phyloP scores from a whole-genome alignment of 1,140 invertebrate genomes.

The Sitophilus oryzae region DNA sequence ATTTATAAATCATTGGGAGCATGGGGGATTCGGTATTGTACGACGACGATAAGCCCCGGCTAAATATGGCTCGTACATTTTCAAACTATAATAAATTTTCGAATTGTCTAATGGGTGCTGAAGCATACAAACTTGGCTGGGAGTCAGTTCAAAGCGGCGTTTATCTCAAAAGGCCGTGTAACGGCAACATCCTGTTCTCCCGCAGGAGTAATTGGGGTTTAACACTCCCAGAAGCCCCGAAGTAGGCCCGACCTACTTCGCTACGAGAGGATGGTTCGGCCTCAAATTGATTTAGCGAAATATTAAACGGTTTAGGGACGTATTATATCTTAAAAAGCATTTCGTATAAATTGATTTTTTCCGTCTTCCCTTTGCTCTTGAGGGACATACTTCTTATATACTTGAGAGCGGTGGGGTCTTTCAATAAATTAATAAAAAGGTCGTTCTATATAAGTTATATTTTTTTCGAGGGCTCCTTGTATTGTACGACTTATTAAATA shows the following conservation, averaged over 20 bases:
- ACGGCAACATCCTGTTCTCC: conserved; percentile 24
- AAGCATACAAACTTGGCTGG: conserved; percentile 1
- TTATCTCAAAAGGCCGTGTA: conserved; percentile 27
- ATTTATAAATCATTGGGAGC: not conserved
- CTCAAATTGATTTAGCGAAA: not conserved
- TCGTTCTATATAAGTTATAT: not conserved
- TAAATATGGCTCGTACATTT: not conserved
- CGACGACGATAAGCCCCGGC: not conserved
- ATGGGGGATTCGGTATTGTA: not conserved
- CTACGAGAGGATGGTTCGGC: not conserved
- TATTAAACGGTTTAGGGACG: not conserved
- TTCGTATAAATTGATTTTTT: not conserved
- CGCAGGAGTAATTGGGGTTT: conserved; percentile 29
- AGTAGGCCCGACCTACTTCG: conserved; percentile 16
- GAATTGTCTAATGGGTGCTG: not conserved
- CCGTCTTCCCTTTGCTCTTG: not conserved
- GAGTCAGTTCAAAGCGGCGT: conserved; percentile 26
- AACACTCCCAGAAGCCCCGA: conserved; percentile 24
- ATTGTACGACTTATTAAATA: too few relatives aligned
- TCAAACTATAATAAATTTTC: conserved; percentile 1
- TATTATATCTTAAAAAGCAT: not conserved
- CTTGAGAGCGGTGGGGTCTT: not conserved
- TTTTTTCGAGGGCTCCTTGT: not conserved
- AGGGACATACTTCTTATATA: not conserved
- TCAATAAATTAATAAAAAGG: not conserved